Conservation (phyloP, 2,113 vertebrate genomes). For the Oreotrochilus melanogaster region DNA sequence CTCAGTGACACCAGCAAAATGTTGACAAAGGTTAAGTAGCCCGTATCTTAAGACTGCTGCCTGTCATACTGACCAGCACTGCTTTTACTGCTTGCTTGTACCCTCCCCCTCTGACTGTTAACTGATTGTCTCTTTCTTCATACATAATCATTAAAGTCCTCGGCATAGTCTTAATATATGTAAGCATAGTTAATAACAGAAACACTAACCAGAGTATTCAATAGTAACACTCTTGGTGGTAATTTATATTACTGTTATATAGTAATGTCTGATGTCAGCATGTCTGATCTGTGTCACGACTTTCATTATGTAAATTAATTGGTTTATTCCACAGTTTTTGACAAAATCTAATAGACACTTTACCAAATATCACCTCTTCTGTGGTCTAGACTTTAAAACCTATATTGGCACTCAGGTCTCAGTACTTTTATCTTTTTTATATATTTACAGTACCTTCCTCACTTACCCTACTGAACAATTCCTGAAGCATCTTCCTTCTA, state of each 20-base stretch:
- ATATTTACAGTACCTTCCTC: not conserved
- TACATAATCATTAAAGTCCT: not conserved
- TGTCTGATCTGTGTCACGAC: not conserved
- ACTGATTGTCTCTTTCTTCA: not conserved
- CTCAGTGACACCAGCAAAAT: not conserved
- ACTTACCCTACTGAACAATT: not conserved
- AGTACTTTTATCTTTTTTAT: not conserved
- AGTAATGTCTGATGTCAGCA: not conserved
- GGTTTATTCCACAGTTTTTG: not conserved
- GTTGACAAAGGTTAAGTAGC: not conserved
- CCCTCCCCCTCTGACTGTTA: not conserved
- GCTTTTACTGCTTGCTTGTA: not conserved
- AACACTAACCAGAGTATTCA: not conserved
- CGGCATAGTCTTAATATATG: not conserved
- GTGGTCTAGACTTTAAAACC: not conserved
- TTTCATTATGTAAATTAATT: not conserved
- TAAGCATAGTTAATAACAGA: not conserved
- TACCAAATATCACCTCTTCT: not conserved
- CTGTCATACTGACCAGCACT: not conserved
- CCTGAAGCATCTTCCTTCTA: not conserved
- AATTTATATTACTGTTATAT: not conserved
- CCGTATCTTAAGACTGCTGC: not conserved
- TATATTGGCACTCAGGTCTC: not conserved
- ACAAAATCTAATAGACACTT: accelerated
- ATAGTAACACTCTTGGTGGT: not conserved